Evolutionary conservation across 2,888 invertebrate genomes (phyloP).

Genomic region (Hipparchia semele): DNA sequence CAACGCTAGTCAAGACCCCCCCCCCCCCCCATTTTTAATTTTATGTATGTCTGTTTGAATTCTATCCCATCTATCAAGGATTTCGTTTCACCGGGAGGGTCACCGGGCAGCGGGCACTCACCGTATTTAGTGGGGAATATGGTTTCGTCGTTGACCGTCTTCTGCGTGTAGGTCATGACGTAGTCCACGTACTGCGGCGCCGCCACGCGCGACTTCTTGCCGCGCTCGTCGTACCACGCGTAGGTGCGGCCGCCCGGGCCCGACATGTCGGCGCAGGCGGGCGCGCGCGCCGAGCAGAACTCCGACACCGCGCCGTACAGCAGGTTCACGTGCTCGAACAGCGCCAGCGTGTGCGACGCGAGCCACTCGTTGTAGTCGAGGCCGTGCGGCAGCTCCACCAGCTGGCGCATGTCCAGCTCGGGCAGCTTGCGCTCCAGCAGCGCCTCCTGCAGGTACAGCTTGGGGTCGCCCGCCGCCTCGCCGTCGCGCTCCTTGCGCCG

Average conservation of each 20-base stretch:
- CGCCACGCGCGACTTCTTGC: conserved; percentile 98
- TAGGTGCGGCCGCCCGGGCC: conserved; percentile 98
- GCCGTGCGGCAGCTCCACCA: conserved; percentile 97
- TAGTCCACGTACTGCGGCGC: conserved; percentile 99
- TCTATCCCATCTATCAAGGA: too few relatives aligned
- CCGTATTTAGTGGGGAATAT: conserved; percentile 99
- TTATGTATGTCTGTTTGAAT: too few relatives aligned
- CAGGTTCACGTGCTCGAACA: conserved; percentile 99
- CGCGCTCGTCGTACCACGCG: conserved; percentile 99
- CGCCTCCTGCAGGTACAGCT: conserved; percentile 97
- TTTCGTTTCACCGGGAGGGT: too few relatives aligned
- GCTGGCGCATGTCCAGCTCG: conserved; percentile 96
- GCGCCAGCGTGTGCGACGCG: conserved; percentile 98
- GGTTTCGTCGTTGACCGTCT: conserved; percentile 97
- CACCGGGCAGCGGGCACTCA: conserved; percentile 68
- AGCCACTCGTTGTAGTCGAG: conserved; percentile 99
- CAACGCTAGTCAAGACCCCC: too few relatives aligned
- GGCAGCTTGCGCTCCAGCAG: conserved; percentile 96
- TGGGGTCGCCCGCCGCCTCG: conserved; percentile 90
- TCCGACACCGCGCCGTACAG: conserved; percentile 99
- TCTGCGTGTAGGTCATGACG: conserved; percentile 99
- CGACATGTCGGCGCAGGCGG: conserved; percentile 97
- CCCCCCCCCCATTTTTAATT: too few relatives aligned
- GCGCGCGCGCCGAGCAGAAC: conserved; percentile 97
- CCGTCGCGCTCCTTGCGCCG: conserved; percentile 98